Percentiles rank a stretch among this genome's conserved stretches.
phyloP scores from a whole-genome alignment of 2,888 invertebrate genomes.

The Augiades crinisus region DNA sequence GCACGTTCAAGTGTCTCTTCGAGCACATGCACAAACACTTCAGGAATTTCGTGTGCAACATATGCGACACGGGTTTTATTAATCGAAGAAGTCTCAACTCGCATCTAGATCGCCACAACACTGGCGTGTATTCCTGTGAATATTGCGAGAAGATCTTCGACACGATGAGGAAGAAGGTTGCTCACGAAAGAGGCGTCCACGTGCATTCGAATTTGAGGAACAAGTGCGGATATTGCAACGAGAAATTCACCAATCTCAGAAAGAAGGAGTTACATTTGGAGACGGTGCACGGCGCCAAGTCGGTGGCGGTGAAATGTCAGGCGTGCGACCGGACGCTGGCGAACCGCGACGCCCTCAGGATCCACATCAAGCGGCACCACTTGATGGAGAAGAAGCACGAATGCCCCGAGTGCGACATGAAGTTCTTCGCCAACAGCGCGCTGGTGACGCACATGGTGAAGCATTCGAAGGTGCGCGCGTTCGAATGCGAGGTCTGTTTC shows the following conservation, averaged over 20 bases:
- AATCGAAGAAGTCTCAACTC: conserved; percentile 34
- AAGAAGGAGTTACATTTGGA: conserved; percentile 40
- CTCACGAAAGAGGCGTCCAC: conserved; percentile 51
- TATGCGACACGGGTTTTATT: conserved; percentile 42
- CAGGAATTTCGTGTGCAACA: conserved; percentile 41
- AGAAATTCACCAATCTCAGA: conserved; percentile 41
- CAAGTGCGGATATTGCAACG: conserved; percentile 44
- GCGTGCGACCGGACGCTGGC: conserved; percentile 42
- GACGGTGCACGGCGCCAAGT: conserved; percentile 36
- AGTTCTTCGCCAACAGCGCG: conserved; percentile 36
- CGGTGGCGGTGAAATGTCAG: conserved; percentile 36
- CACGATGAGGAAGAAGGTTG: conserved; percentile 39
- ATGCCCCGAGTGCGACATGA: conserved; percentile 40
- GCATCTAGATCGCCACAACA: conserved; percentile 37
- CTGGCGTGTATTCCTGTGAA: conserved; percentile 57
- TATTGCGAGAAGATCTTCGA: conserved; percentile 61
- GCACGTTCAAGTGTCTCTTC: conserved; percentile 39
- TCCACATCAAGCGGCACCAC: conserved; percentile 46
- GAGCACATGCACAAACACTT: conserved; percentile 47
- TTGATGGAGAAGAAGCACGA: conserved; percentile 44
- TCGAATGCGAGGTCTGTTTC: conserved; percentile 39
- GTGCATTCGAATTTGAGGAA: conserved; percentile 40
- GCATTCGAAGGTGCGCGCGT: conserved; percentile 37
- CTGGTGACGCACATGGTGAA: conserved; percentile 40
- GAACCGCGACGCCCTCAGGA: conserved; percentile 34